These are phyloP conservation scores for Napeogenes inachia DNA, from an alignment of 2,888 invertebrate genomes.

Conservation along the genomic window DNA sequence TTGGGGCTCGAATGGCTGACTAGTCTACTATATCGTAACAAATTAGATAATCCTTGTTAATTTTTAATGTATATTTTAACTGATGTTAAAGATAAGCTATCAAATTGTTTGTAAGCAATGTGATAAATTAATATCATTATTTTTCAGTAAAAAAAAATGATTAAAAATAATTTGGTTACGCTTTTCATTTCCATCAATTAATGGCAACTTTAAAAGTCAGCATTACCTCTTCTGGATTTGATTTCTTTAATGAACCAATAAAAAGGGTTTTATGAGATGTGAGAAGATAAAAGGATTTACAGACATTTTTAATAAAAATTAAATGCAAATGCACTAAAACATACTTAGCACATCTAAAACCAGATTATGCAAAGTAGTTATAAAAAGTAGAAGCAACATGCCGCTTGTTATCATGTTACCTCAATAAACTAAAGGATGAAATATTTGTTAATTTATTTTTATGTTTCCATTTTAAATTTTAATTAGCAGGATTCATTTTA, in stretches of 20 bases:
- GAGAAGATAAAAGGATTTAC: too few relatives aligned
- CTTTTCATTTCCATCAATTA: not conserved
- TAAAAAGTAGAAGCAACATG: constrained; percentile 1
- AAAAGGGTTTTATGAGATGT: too few relatives aligned
- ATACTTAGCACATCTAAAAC: constrained; percentile 9
- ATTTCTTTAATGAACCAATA: too few relatives aligned
- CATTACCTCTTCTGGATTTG: too few relatives aligned
- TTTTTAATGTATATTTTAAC: constrained; percentile 51
- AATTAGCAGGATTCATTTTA: constrained; percentile 8
- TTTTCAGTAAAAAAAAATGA: constrained; percentile 69
- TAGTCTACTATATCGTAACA: constrained; percentile 67
- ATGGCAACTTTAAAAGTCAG: too few relatives aligned
- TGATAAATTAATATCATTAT: constrained; percentile 56
- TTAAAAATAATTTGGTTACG: constrained; percentile 22
- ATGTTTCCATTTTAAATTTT: constrained; percentile 5
- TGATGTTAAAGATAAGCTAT: constrained; percentile 58
- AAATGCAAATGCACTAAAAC: constrained; percentile 6
- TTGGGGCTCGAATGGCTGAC: constrained; percentile 67
- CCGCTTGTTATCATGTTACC: not conserved
- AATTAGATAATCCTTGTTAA: constrained; percentile 46
- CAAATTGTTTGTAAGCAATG: constrained; percentile 61
- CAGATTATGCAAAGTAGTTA: constrained; percentile 11
- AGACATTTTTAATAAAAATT: not conserved
- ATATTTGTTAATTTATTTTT: constrained; percentile 6
- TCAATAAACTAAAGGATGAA: not conserved